phyloP scores from a whole-genome alignment of 2,797 vertebrate species.

The Darevskia mixta region DNA sequence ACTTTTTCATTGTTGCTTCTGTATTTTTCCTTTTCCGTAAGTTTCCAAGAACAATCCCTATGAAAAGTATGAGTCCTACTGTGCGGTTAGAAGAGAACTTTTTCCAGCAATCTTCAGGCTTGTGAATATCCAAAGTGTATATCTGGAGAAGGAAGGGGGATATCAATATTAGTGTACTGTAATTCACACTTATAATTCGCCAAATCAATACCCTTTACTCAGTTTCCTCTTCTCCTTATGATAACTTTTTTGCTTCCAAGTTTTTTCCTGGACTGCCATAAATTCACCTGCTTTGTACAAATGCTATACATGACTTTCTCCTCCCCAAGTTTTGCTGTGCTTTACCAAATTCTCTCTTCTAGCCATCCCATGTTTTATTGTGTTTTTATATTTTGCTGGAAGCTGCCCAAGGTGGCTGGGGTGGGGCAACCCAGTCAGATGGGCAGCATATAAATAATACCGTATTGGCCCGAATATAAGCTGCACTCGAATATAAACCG shows the following conservation, averaged over 20 bases:
- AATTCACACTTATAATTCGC: background rate
- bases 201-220: background rate
- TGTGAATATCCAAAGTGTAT: constrained; percentile 89
- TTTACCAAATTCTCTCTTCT: background rate
- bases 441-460: too few species aligned
- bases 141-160: constrained; percentile 79
- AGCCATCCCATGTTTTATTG: background rate
- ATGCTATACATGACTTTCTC: too few species aligned
- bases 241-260: background rate
- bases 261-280: too few species aligned
- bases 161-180: background rate
- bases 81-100: constrained; percentile 94
- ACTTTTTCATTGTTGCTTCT: constrained; percentile 43
- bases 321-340: background rate
- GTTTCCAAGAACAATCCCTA: constrained; percentile 91
- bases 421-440: too few species aligned
- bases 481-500: too few species aligned
- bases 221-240: background rate
- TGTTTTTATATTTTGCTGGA: too few species aligned
- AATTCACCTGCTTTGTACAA: background rate
- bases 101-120: constrained; percentile 94
- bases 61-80: constrained; percentile 88
- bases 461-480: too few species aligned
- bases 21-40: constrained; percentile 84
- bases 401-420: too few species aligned